phyloP scores from a whole-genome alignment of 2,888 invertebrate species.

The Calliphora vomitoria region DNA sequence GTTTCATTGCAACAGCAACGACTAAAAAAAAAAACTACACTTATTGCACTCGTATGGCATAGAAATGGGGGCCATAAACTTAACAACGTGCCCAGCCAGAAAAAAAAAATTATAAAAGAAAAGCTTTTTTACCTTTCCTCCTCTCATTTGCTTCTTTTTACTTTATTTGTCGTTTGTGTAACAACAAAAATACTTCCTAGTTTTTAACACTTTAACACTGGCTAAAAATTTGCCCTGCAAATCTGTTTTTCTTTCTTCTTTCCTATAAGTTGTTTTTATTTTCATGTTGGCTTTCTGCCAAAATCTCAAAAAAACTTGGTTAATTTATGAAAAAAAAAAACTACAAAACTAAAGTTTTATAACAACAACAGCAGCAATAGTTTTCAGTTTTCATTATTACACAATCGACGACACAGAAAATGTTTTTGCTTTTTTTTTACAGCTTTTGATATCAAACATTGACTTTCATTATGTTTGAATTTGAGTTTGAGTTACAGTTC shows the following conservation, averaged over 20 bases:
- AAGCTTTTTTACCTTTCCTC: conserved; percentile 40
- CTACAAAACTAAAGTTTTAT: conserved; percentile 34
- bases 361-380: conserved; percentile 40
- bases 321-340: conserved; percentile 55
- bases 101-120: conserved; percentile 7
- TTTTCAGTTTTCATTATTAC: conserved; percentile 67
- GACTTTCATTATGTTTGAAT: conserved; percentile 69
- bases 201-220: conserved; percentile 55
- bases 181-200: conserved; percentile 59
- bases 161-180: conserved; percentile 41
- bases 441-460: conserved; percentile 67
- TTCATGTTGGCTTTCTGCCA: conserved; percentile 61
- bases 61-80: conserved; percentile 52
- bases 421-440: conserved; percentile 14
- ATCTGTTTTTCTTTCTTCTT: conserved; percentile 11
- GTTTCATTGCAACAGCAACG: conserved; percentile 22
- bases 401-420: conserved; percentile 66
- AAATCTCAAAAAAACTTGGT: conserved; percentile 49
- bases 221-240: conserved; percentile 26
- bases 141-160: background rate
- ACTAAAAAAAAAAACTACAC: background rate
- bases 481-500: conserved; percentile 63
- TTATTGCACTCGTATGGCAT: conserved; percentile 38
- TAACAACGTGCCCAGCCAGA: conserved; percentile 12
- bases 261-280: background rate